Conservation (phyloP, 2,113 vertebrate genomes). For the Triplophysa siluroides region DNA sequence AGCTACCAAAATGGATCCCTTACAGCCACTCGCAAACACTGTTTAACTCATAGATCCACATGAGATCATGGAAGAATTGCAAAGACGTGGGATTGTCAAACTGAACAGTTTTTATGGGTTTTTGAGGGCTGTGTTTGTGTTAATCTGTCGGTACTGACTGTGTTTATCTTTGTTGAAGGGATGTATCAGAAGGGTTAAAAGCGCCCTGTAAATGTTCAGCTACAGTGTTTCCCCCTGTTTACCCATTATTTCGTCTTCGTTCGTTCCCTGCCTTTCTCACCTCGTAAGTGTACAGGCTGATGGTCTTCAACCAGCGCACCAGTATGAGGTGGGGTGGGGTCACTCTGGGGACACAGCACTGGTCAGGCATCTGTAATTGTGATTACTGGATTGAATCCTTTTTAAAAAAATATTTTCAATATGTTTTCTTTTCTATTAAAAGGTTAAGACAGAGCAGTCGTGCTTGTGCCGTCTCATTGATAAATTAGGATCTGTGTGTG, state of each 20-base stretch:
- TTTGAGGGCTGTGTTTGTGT: not conserved
- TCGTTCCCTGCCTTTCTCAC: conserved; percentile 1
- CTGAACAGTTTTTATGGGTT: no score
- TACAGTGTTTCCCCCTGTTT: not conserved
- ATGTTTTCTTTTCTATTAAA: conserved; percentile 72
- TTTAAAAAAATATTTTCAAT: conserved; percentile 70
- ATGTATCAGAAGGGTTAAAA: not conserved
- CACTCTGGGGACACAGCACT: conserved; percentile 61
- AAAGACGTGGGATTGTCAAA: not conserved
- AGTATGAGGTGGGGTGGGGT: conserved; percentile 48
- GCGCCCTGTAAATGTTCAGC: not conserved
- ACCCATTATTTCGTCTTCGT: not conserved
- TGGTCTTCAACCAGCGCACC: not conserved
- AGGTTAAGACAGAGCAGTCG: conserved; percentile 62
- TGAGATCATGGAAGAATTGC: not conserved
- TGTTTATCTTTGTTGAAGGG: not conserved
- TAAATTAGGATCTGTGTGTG: not conserved
- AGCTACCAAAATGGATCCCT: conserved; percentile 42
- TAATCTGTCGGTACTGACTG: not conserved
- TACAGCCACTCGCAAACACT: conserved; percentile 26
- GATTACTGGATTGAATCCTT: conserved; percentile 69
- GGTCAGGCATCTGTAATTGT: conserved; percentile 60
- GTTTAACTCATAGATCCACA: conserved; percentile 45
- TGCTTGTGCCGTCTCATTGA: not conserved
- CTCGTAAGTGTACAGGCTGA: not conserved